A percentile compares a stretch with the other conserved stretches of the same genome.
These are phyloP conservation scores for Drosophila buzzatii DNA, from an alignment of 2,888 invertebrate genomes.

Conservation along the genomic window DNA sequence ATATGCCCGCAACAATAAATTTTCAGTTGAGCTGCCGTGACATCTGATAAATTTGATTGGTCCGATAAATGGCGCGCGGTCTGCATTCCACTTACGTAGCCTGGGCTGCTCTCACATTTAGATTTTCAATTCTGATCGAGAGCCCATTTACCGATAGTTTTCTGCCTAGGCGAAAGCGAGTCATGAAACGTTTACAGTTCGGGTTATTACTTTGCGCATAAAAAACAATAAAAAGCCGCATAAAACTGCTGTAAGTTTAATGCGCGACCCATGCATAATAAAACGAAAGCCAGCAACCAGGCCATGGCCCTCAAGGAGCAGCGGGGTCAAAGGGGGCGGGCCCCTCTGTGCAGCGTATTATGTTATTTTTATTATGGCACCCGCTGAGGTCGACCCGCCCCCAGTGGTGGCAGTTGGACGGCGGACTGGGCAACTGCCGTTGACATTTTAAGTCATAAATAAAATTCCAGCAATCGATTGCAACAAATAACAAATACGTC, in stretches of 20 bases:
- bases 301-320: constrained; percentile 13
- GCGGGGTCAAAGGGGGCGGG: constrained; percentile 18
- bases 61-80: constrained; percentile 29
- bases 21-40: constrained; percentile 49
- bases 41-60: constrained; percentile 52
- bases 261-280: constrained; percentile 56
- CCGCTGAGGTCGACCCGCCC: constrained; percentile 23
- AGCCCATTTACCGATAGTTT: constrained; percentile 30
- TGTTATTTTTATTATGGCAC: constrained; percentile 58
- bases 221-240: constrained; percentile 52
- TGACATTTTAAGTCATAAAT: constrained; percentile 64
- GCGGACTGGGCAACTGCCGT: constrained; percentile 28
- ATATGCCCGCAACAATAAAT: constrained; percentile 62
- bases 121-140: constrained; percentile 68
- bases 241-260: constrained; percentile 52
- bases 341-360: constrained; percentile 40
- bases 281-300: constrained; percentile 58
- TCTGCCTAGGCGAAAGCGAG: constrained; percentile 15
- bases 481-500: constrained; percentile 32
- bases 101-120: constrained; percentile 58
- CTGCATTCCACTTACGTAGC: constrained; percentile 30
- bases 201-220: constrained; percentile 40
- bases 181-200: constrained; percentile 45
- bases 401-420: background rate
- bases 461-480: constrained; percentile 59